Conservation (phyloP, 1,140 invertebrate species). For the Drosophila nigromelanica region DNA sequence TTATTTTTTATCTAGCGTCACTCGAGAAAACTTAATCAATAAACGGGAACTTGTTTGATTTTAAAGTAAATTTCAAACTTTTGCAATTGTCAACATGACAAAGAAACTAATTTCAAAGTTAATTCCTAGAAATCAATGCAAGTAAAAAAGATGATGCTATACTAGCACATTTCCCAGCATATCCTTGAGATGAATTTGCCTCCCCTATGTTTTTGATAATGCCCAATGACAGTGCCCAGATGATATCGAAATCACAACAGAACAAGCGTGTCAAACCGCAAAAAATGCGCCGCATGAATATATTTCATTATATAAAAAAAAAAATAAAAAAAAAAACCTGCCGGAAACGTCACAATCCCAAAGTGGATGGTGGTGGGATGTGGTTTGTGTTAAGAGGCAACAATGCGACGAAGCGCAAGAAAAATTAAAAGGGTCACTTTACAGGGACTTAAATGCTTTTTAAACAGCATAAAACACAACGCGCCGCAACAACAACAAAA, state of each 20-base stretch:
- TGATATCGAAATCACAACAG: slow-evolving; percentile 65
- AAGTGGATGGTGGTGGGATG: slow-evolving; percentile 33
- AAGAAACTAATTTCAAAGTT: slow-evolving; percentile 16
- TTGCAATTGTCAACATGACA: slow-evolving; percentile 3
- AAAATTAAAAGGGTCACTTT: slow-evolving; percentile 84
- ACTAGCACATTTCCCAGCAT: not conserved
- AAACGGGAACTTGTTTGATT: not conserved
- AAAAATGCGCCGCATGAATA: slow-evolving; percentile 77
- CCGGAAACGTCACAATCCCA: slow-evolving; percentile 32
- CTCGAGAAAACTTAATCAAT: not conserved
- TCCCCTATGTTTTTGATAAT: slow-evolving; percentile 1
- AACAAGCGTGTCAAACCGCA: slow-evolving; percentile 83
- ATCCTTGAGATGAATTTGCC: not conserved
- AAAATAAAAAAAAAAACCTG: slow-evolving; percentile 16
- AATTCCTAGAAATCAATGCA: slow-evolving; percentile 51
- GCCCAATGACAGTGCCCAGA: slow-evolving; percentile 36
- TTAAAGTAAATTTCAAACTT: slow-evolving; percentile 20
- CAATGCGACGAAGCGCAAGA: slow-evolving; percentile 68
- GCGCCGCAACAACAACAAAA: slow-evolving; percentile 60
- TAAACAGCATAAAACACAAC: slow-evolving; percentile 53
- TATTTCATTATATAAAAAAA: slow-evolving; percentile 64
- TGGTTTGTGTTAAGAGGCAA: slow-evolving; percentile 69
- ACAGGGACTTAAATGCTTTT: slow-evolving; percentile 75
- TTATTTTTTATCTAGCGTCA: too few relatives aligned
- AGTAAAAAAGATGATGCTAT: slow-evolving; percentile 52